Base-by-base conservation (phyloP, 2,888 invertebrate species). In the Lissocephala sabroskyi region DNA sequence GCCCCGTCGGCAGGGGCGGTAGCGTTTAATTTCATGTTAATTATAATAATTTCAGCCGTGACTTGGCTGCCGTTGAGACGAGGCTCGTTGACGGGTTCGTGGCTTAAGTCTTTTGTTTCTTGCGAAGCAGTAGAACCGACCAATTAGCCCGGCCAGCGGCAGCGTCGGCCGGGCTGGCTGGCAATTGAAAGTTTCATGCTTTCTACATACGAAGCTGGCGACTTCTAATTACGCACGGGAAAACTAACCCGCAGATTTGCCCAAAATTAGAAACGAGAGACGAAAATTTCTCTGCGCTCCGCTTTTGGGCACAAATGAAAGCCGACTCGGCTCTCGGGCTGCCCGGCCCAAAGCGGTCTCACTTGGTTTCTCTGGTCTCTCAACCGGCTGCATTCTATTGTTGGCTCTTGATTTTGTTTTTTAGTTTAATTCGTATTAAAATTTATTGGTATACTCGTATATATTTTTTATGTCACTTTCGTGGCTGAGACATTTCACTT, bases 231-330 rank as follows among this genome's bases (percentile, higher is more conserved):
- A 26, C n/a, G n/a, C n/a, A n/a, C n/a, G n/a, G n/a, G n/a, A n/a
- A n/a, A n/a, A n/a, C 23, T 23, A 5, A 23, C 23, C 23, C 23
- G 23, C 23, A 23, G 23, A 5, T 23, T 6, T 10, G 33, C 2
- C 33, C 35, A 35, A 47, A 44, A 58, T 52, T 50, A 43, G 56
- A 54, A n/a, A n/a, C n/a, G n/a, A n/a, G n/a, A n/a, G n/a, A 44
- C 56, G 33, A 66, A 77, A n/a, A 77, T 73, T 73, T 73, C 73
- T 66, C 73, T n/a, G n/a, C 65, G 49, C 63, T 61, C 71, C 59
- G 67, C 63, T 77, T 71, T 71, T 71, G 70, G 52, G 30, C 52
- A 73, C 70, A 76, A 76, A 76, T 73, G 73, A 70, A 76, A 70
- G 74, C 74, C 65, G 60, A 60, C 49, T 37, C 32, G 47, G 42